Base-by-base conservation (phyloP, 30 jellyfish, hydroid and myxozoan genomes). In the Aurelia sp. region DNA sequence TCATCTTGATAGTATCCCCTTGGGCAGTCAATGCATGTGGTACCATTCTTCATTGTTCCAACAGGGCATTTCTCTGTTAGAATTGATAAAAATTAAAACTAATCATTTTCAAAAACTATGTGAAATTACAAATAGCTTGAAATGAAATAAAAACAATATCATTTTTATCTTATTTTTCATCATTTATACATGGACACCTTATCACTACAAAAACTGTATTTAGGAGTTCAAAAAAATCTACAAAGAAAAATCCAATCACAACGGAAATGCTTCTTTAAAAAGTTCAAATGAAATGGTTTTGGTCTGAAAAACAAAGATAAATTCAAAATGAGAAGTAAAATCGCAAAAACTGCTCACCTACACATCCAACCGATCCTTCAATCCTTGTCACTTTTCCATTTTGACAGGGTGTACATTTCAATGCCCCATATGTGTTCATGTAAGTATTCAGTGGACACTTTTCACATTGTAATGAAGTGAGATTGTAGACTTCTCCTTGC, bases 1-100 rank as follows among this genome's bases (percentile, higher is more conserved):
- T 65, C 85, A 15, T 81, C 91, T 52, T 81, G 91, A 60, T 62
- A 81, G 67, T 11, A 41, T 5, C 91, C 91, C 13, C 47, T 50
- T 12, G 91, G 91, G 76, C 91, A 81, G 17, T 40, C 63, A 16
- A 18, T 8, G 24, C 91, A 81, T 6, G 55, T 4, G 8, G 75
- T 19, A 9, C 85, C 85, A 35, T 18, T 67, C 44, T 57, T 67
- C 5, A 17, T 15, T 22, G 65, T 53, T 20, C 91, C 91, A n/a
- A 21, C 55, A 2, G 76, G 84, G 67, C 91, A 81, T 38, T 12
- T 50, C 22, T 50, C 91, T 81, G 78, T 19, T 2, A 24, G 47
- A 19, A 63, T 16, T 24, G 21, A 75, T 2, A n/a, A 35, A 72
- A 30, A 27, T 5, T 35, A 16, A 2, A 27, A 27, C 33, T 27